Conservation (phyloP, 2,113 vertebrate genomes). For the Oreocharis arfaki region DNA sequence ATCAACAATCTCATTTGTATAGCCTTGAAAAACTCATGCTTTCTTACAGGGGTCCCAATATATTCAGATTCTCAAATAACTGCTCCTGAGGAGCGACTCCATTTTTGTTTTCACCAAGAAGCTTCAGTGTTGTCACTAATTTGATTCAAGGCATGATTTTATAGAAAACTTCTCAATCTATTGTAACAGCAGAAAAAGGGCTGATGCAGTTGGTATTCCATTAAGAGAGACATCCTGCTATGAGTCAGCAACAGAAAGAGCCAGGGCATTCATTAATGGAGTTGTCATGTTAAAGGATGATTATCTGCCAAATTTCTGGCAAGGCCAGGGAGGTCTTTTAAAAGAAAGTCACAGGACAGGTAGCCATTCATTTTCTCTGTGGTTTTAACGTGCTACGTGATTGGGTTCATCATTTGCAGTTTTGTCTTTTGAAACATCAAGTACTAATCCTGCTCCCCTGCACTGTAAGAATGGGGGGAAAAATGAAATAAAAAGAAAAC, state of each 20-base stretch:
- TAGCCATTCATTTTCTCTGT: slow-evolving; percentile 38
- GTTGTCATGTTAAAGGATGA: slow-evolving; percentile 43
- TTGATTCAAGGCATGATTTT: background rate
- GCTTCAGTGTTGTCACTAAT: background rate
- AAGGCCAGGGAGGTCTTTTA: slow-evolving; percentile 14
- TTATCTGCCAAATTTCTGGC: slow-evolving; percentile 47
- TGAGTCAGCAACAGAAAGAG: slow-evolving; percentile 25
- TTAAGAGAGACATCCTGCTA: background rate
- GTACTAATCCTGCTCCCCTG: background rate
- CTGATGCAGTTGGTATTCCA: background rate
- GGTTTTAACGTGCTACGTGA: background rate
- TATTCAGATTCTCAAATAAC: background rate
- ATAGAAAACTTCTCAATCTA: background rate
- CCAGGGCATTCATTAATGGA: slow-evolving; percentile 29
- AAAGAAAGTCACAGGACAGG: background rate
- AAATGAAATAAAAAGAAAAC: background rate
- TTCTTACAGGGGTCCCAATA: background rate
- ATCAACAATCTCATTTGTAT: background rate
- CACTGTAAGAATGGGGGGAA: background rate
- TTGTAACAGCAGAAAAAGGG: background rate
- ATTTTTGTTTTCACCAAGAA: background rate
- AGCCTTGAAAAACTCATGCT: background rate
- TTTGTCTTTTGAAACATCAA: background rate
- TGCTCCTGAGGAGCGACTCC: background rate
- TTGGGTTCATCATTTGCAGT: background rate